Evolutionary conservation across 1,140 invertebrate species (phyloP), one percentile per base, ranked within the genome.

Genomic region (Megalopta genalis): DNA sequence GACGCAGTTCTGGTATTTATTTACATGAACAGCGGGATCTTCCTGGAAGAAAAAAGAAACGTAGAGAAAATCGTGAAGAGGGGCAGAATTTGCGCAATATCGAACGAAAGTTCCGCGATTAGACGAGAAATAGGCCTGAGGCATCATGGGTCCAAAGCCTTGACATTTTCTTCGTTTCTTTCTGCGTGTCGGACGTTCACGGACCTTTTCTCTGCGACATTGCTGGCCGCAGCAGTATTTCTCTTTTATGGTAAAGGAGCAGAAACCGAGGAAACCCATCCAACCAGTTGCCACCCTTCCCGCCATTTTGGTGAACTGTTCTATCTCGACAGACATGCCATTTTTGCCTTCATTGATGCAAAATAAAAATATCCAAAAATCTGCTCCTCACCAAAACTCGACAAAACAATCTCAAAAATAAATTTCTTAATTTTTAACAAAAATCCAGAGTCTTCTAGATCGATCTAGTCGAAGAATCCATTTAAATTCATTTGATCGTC

Each of bases 121-220:
- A 62, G 27, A 70, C 16, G 16, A 54, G 27, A 57, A n/a, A 49
- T 49, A 21, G 21, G 57, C 54, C 66, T 70, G 39, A 4, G 39
- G 66, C 66, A 23, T 18, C 16, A 5, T n/a, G 32, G 16, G 1
- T 32, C 9, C 46, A 18, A 14, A 73, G 32, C 76, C 76, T 78
- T 78, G 76, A 78, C 76, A 78, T 78, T 78, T 78, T 46, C 69
- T 23, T 42, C 32, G 49, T 57, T 73, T 78, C 60, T 78, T 72
- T 72, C 57, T 72, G 37, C 59, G 59, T 42, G 10, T 77, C 14
- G 32, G 3, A 52, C 69, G 49, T 42, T 18, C 18, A 12, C 59
- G 18, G 16, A 49, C 59, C 69, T 73, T 73, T 78, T 54, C 66
- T 23, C 7, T 27, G 18, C 37, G n/a, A 16, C 25, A 62, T 4